Percentiles rank a stretch among this genome's conserved stretches.
These are phyloP conservation scores for Tauraco erythrolophus DNA, from an alignment of 2,113 vertebrate species.

Conservation along the genomic window DNA sequence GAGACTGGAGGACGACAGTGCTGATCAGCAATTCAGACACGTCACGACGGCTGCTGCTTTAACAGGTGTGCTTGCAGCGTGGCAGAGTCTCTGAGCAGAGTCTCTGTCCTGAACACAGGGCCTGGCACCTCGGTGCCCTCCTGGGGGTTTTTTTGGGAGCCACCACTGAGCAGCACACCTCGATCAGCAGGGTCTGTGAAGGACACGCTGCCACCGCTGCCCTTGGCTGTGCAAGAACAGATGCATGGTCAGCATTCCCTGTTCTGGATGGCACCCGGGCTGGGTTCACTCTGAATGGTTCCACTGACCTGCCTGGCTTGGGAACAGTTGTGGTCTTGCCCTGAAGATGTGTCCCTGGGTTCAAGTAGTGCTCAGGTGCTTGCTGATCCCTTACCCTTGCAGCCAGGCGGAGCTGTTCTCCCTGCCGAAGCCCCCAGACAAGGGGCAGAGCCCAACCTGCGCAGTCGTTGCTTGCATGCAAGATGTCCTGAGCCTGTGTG, in stretches of 20 bases:
- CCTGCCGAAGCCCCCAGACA: fast-evolving
- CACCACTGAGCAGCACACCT: background rate
- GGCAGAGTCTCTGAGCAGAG: background rate
- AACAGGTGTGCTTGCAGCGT: background rate
- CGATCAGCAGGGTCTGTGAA: background rate
- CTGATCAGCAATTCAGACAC: background rate
- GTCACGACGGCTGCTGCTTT: fast-evolving
- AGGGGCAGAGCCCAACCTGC: background rate
- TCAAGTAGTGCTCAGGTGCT: background rate
- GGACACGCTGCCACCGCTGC: background rate
- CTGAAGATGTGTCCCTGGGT: fast-evolving
- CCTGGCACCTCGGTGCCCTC: background rate
- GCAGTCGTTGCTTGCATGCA: fast-evolving
- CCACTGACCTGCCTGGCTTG: fast-evolving
- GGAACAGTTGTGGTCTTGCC: background rate
- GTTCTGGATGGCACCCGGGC: background rate
- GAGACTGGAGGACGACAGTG: background rate
- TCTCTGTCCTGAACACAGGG: background rate
- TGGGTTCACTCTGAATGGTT: fast-evolving
- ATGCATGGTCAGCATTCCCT: fast-evolving
- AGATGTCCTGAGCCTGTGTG: background rate
- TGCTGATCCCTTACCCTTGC: background rate
- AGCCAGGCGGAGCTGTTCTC: background rate
- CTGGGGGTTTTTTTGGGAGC: background rate
- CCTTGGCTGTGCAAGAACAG: background rate